Base-by-base conservation (phyloP, 2,113 vertebrate species). In the Taurulus bubalis region DNA sequence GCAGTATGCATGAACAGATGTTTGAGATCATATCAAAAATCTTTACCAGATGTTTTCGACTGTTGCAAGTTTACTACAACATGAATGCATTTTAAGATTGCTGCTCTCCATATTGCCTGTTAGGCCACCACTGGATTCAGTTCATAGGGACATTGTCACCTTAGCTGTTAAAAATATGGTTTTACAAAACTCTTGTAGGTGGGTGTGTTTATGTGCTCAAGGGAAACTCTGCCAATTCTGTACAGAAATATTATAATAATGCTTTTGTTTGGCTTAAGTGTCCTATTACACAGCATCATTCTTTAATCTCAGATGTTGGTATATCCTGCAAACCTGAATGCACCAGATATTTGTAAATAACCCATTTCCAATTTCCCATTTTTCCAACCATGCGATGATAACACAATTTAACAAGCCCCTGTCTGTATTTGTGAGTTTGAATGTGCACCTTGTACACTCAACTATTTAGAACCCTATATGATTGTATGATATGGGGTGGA, bases 11-110 rank as follows among this genome's bases (percentile, higher is more conserved):
- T 28, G 10, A 28, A 62, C 56, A 62, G 24, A 71, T 47, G 20
- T 49, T 20, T 79, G 22, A 67, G 36, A 45, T 60, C 24, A 75
- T 47, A 38, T 32, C 40, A 18, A 71, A 67, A 4, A 26, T 47
- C 4, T 32, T 20, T 22, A 8, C 22, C 30, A 26, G 11, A 38
- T 65, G 18, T 71, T 58, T 75, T 36, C 0, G 0, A 18, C n/a
- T 22, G 16, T 53, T 34, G 6, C 30, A 32, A 32, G 30, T 32
- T 56, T 59, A 18, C 1, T 2, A 15, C 18, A 55, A 22, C 15
- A 22, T 74, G 10, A 2, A 63, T 42, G 5, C 8, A 42, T 18
- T 10, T 24, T 42, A 11, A 26, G 12, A 28, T 38, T 51, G 24
- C 14, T 18, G 24, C 3, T 47, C 30, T 22, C 20, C 12, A 47